These are phyloP conservation scores for Empis livida DNA, from an alignment of 2,888 invertebrate genomes.

Conservation along the genomic window DNA sequence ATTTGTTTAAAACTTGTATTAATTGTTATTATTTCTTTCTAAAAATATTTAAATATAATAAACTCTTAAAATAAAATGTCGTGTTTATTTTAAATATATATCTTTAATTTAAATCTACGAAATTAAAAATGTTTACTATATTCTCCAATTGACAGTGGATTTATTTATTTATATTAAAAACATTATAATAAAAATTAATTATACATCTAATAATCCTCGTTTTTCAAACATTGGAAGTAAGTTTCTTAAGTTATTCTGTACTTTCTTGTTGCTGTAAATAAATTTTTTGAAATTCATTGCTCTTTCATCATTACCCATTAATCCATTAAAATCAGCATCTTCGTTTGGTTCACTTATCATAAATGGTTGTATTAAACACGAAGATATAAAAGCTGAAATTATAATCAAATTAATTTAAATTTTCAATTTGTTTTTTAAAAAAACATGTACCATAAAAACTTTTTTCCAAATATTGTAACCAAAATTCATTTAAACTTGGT, in stretches of 20 bases:
- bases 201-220: slow-evolving; percentile 8
- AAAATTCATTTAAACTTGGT: slow-evolving; percentile 18
- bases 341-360: slow-evolving; percentile 22
- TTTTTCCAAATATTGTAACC: slow-evolving; percentile 16
- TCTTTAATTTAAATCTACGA: no score
- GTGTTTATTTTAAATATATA: no score
- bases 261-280: slow-evolving; percentile 10
- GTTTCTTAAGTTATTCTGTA: slow-evolving; percentile 10
- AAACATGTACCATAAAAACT: slow-evolving; percentile 19
- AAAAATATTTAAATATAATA: no score
- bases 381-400: slow-evolving; percentile 21
- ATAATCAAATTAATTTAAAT: neutral
- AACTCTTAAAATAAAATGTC: no score
- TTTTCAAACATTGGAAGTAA: slow-evolving; percentile 14
- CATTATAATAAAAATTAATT: no score
- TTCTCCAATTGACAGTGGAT: no score
- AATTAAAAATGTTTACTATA: no score
- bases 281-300: slow-evolving; percentile 14
- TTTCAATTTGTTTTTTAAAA: neutral
- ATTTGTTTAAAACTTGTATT: neutral
- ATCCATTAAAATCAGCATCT: slow-evolving; percentile 22
- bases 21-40: no score
- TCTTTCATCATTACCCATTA: slow-evolving; percentile 20
- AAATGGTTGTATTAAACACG: slow-evolving; percentile 17
- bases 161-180: no score